phyloP scores from a whole-genome alignment of 2,797 vertebrate species.

The Prunella strophiata region DNA sequence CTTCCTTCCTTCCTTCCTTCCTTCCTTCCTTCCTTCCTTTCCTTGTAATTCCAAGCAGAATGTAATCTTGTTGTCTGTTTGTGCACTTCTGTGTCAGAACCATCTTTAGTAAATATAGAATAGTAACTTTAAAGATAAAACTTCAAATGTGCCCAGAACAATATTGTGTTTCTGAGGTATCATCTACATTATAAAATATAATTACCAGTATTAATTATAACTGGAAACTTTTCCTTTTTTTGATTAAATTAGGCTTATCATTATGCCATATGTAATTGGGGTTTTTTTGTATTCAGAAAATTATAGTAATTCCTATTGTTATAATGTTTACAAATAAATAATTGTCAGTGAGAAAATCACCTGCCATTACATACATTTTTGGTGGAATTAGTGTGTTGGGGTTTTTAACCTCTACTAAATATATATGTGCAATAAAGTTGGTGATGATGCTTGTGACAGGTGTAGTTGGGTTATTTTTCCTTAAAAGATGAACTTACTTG shows the following conservation, averaged over 20 bases:
- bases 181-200: background rate
- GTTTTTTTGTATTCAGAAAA: background rate
- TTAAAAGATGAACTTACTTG: background rate
- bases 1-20: no score
- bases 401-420: background rate
- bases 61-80: background rate
- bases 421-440: background rate
- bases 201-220: background rate
- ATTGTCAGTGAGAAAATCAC: background rate
- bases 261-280: background rate
- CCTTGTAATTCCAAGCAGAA: background rate
- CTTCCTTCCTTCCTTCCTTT: no score
- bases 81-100: background rate
- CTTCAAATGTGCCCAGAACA: background rate
- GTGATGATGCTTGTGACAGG: background rate
- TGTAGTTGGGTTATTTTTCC: background rate
- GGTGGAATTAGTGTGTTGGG: background rate
- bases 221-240: background rate
- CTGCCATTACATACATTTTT: background rate
- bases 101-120: background rate
- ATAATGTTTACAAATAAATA: background rate
- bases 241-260: background rate
- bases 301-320: background rate
- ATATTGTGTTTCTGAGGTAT: background rate
- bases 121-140: background rate